phyloP scores from a whole-genome alignment of 2,113 vertebrate genomes.

The Lontra canadensis region DNA sequence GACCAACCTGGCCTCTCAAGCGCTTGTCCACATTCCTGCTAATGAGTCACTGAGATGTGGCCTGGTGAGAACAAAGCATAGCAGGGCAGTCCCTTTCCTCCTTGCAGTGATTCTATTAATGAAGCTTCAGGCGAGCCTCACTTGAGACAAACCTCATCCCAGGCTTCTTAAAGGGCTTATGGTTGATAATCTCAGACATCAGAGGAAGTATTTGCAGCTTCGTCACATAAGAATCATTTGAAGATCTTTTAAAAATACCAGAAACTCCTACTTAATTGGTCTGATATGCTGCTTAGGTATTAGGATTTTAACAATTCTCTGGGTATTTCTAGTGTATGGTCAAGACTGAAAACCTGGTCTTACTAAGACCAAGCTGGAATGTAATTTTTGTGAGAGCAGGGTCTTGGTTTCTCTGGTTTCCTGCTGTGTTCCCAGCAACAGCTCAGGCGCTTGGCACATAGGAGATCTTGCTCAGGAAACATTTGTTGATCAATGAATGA shows the following conservation, averaged over 20 bases:
- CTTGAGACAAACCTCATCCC: not conserved
- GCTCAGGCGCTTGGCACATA: not conserved
- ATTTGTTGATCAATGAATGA: not conserved
- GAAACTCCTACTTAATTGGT: slow-evolving; percentile 43
- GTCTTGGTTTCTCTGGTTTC: not conserved
- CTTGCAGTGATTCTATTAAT: not conserved
- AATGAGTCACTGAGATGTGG: not conserved
- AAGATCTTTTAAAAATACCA: not conserved
- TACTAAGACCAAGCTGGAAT: not conserved
- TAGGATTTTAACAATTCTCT: not conserved
- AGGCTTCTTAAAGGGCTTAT: not conserved
- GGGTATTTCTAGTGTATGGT: not conserved
- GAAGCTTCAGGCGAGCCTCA: not conserved
- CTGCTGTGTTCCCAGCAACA: not conserved
- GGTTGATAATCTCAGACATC: not conserved
- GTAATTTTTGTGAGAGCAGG: not conserved
- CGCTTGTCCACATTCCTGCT: not conserved
- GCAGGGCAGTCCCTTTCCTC: not conserved
- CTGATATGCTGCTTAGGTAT: not conserved
- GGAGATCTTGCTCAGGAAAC: not conserved
- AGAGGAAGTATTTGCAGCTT: not conserved
- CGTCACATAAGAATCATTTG: slow-evolving; percentile 3
- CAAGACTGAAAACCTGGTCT: not conserved
- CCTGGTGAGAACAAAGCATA: not conserved
- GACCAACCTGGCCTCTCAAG: not conserved